Percentiles rank a stretch among this genome's conserved stretches.
Conservation (phyloP, 2,888 invertebrate species). For the Temnothorax ravouxi region DNA sequence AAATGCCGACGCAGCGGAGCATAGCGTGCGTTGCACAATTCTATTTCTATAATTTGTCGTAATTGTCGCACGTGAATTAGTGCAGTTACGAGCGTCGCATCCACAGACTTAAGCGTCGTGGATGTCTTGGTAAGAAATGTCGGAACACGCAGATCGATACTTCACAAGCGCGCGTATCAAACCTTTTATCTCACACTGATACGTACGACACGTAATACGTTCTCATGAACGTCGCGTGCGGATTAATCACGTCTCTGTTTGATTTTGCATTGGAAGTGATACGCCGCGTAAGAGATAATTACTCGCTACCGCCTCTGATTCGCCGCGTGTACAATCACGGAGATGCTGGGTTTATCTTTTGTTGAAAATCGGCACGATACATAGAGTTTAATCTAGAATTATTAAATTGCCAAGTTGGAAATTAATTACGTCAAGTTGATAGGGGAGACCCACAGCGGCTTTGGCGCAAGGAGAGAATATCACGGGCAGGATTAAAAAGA, state of each 20-base stretch:
- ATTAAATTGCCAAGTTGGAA: constrained; percentile 31
- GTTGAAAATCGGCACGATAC: constrained; percentile 1
- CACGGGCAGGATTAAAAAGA: constrained; percentile 3
- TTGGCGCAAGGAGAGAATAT: not conserved
- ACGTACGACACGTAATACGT: constrained; percentile 13
- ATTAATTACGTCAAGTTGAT: constrained; percentile 43
- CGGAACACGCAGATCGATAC: not conserved
- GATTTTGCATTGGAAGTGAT: constrained; percentile 32
- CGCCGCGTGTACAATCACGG: not conserved
- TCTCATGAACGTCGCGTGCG: not conserved
- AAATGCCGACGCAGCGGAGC: not conserved
- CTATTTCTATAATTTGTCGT: constrained; percentile 47
- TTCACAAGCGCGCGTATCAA: not conserved
- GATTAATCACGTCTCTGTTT: constrained; percentile 43
- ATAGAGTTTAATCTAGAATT: constrained; percentile 21
- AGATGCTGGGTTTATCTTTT: not conserved
- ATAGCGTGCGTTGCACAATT: constrained; percentile 19
- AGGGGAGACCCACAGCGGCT: not conserved
- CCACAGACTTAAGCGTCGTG: not conserved
- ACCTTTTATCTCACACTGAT: not conserved
- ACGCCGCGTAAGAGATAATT: not conserved
- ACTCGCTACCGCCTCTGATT: not conserved
- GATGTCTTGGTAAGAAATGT: constrained; percentile 20
- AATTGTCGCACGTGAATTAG: constrained; percentile 43
- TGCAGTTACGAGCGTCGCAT: constrained; percentile 5